These are phyloP conservation scores for Catharus bicknelli DNA, from an alignment of 2,113 vertebrate species.

Conservation along the genomic window DNA sequence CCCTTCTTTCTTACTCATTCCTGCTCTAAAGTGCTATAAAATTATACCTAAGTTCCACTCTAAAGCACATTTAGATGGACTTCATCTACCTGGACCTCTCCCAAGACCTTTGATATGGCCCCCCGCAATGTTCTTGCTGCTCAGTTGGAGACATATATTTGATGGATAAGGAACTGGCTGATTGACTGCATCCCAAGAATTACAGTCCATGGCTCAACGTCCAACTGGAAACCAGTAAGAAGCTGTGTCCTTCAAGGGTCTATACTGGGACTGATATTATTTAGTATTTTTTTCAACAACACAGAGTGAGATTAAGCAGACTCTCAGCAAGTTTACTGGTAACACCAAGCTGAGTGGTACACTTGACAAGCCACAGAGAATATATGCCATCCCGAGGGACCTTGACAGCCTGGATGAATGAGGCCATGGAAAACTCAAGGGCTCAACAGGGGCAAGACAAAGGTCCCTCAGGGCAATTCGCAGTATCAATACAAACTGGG, in stretches of 20 bases:
- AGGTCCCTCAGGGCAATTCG: not conserved
- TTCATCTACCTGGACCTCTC: not conserved
- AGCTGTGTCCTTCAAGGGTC: not conserved
- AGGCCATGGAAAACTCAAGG: not conserved
- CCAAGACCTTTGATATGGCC: not conserved
- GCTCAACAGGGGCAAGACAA: not conserved
- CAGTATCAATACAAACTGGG: not conserved
- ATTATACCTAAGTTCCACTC: not conserved
- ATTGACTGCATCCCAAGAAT: not conserved
- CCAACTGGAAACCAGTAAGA: not conserved
- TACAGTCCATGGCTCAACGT: not conserved
- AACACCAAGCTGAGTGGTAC: not conserved
- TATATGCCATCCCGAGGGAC: not conserved
- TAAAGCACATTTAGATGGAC: not conserved
- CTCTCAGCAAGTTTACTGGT: not conserved
- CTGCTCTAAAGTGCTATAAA: not conserved
- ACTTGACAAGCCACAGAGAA: not conserved
- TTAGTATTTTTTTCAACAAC: not conserved
- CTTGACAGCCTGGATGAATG: not conserved
- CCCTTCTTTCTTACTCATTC: not conserved
- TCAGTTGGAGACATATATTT: not conserved
- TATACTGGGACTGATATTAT: not conserved
- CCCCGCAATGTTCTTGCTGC: not conserved
- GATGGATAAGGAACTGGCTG: not conserved
- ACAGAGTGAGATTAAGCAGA: not conserved